phyloP scores from a whole-genome alignment of 2,797 vertebrate genomes.

The Acanthornis magna region DNA sequence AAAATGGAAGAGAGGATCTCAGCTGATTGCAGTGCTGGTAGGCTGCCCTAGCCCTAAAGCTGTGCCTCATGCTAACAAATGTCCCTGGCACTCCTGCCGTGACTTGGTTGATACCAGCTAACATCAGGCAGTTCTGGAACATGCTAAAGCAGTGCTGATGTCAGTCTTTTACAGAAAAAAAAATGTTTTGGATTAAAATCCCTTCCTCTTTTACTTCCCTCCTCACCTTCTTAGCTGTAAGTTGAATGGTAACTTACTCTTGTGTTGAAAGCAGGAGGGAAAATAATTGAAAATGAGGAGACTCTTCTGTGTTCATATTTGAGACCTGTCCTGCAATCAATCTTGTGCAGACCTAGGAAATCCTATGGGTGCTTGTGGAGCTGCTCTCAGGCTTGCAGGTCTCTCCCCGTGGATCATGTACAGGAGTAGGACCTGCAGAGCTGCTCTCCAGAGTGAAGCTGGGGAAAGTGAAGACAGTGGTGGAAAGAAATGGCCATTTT shows the following conservation, averaged over 20 bases:
- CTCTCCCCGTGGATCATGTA: rapidly evolving
- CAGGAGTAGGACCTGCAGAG: background rate
- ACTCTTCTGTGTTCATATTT: background rate
- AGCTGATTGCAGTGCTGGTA: slow-evolving; percentile 57
- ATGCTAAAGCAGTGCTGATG: background rate
- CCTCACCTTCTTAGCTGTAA: background rate
- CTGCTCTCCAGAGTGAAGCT: background rate
- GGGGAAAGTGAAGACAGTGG: background rate
- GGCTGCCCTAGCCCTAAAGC: slow-evolving; percentile 64
- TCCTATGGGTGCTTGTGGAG: background rate
- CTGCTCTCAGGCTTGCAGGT: background rate
- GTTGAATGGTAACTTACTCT: background rate
- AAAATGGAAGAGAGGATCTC: slow-evolving; percentile 57
- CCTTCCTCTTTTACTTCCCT: background rate
- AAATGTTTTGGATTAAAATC: background rate
- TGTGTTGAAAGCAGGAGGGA: background rate
- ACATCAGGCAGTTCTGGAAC: slow-evolving; percentile 39
- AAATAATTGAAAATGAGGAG: background rate
- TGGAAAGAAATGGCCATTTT: background rate
- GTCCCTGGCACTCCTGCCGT: slow-evolving; percentile 32
- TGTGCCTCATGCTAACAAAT: slow-evolving; percentile 52
- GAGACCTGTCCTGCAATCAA: background rate
- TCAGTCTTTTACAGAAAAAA: background rate
- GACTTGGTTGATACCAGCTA: slow-evolving; percentile 11
- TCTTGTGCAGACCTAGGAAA: background rate